phyloP scores from a whole-genome alignment of 2,888 invertebrate genomes.

The Drosophila kambysellisi region DNA sequence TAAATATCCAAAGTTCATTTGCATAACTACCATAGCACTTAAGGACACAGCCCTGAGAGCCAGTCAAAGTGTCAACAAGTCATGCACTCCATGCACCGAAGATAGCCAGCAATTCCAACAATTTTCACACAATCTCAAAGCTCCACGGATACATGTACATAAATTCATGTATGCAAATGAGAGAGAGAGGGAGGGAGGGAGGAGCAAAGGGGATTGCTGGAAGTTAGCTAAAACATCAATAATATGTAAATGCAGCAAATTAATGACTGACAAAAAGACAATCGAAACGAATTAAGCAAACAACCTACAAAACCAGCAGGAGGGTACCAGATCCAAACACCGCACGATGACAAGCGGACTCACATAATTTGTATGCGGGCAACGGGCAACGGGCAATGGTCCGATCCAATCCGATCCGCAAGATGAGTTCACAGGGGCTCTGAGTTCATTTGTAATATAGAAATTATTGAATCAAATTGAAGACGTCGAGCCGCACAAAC shows the following conservation, averaged over 20 bases:
- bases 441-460: conserved; percentile 23
- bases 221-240: conserved; percentile 64
- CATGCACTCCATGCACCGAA: conserved; percentile 41
- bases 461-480: conserved; percentile 81
- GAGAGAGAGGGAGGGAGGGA: neutral
- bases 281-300: conserved; percentile 80
- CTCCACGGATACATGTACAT: conserved; percentile 28
- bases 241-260: conserved; percentile 82
- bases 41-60: conserved; percentile 36
- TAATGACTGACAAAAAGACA: conserved; percentile 82
- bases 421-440: conserved; percentile 53
- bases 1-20: conserved; percentile 58
- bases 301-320: conserved; percentile 69
- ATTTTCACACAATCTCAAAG: conserved; percentile 68
- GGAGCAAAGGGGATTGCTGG: neutral
- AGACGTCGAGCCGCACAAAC: conserved; percentile 31
- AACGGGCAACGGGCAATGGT: conserved; percentile 44
- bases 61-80: conserved; percentile 62
- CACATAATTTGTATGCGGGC: conserved; percentile 75
- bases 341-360: conserved; percentile 48
- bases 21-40: conserved; percentile 55
- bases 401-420: conserved; percentile 54
- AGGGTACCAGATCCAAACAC: conserved; percentile 30
- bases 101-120: conserved; percentile 21
- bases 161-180: conserved; percentile 67